These are phyloP conservation scores for Philopotamus ludificatus DNA, from an alignment of 1,140 invertebrate species.

Conservation along the genomic window DNA sequence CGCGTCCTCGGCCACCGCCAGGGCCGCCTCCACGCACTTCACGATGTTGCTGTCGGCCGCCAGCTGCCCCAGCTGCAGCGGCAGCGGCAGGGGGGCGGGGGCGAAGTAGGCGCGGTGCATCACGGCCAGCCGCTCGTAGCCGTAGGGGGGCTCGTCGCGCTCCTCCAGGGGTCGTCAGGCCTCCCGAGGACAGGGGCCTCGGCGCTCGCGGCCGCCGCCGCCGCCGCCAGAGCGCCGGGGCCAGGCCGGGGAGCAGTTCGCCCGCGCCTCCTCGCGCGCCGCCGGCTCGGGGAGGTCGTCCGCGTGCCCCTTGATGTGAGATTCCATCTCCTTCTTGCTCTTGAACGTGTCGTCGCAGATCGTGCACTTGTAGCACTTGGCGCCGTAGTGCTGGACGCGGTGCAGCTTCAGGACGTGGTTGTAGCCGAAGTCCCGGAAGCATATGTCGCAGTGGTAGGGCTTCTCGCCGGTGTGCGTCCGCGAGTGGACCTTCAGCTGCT, in stretches of 20 bases:
- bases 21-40: constrained; percentile 68
- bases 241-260: constrained; percentile 44
- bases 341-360: constrained; percentile 86
- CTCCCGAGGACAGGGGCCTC: constrained; percentile 45
- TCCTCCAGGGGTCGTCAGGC: constrained; percentile 46
- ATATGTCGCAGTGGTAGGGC: constrained; percentile 65
- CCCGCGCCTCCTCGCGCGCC: constrained; percentile 45
- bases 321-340: constrained; percentile 85
- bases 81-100: constrained; percentile 32
- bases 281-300: constrained; percentile 57
- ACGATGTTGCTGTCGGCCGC: constrained; percentile 64
- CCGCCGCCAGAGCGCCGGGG: constrained; percentile 39
- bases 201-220: constrained; percentile 39
- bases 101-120: constrained; percentile 44
- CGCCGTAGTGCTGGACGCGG: constrained; percentile 86
- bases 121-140: constrained; percentile 16
- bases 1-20: constrained; percentile 57
- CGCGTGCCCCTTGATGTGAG: constrained; percentile 86
- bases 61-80: constrained; percentile 46
- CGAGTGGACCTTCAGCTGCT: constrained; percentile 83
- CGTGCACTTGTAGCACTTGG: constrained; percentile 89
- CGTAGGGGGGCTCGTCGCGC: constrained; percentile 14
- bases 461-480: constrained; percentile 86
- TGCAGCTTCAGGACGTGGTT: constrained; percentile 87
- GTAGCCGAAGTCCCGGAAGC: constrained; percentile 72